phyloP scores from a whole-genome alignment of 2,888 invertebrate genomes.

The Torymus tubicola region DNA sequence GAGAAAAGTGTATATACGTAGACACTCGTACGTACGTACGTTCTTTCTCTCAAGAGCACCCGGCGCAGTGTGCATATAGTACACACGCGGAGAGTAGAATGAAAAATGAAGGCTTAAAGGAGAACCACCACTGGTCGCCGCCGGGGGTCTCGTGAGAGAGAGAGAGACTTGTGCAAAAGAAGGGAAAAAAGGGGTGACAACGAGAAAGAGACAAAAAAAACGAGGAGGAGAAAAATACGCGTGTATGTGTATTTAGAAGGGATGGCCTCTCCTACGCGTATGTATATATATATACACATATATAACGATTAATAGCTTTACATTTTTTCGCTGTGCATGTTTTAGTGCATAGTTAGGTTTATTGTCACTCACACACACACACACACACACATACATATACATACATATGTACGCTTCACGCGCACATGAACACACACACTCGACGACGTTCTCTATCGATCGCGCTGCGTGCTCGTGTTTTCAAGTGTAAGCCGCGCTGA shows the following conservation, averaged over 20 bases:
- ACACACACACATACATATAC: no score
- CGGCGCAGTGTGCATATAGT: not conserved
- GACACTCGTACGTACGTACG: not conserved
- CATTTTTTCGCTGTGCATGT: slow-evolving; percentile 68
- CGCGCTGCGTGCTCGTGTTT: slow-evolving; percentile 5
- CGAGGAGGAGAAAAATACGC: not conserved
- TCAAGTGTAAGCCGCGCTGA: slow-evolving; percentile 27
- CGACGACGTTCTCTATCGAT: slow-evolving; percentile 28
- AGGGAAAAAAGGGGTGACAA: not conserved
- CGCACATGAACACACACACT: no score
- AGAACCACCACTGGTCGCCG: not conserved
- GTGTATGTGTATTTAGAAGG: not conserved
- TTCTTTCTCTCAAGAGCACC: not conserved
- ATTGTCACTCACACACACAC: slow-evolving; percentile 11
- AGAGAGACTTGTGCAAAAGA: slow-evolving; percentile 22
- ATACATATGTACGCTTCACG: no score
- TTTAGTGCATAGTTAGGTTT: slow-evolving; percentile 74
- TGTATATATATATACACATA: not conserved
- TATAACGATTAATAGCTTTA: slow-evolving; percentile 35
- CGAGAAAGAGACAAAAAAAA: slow-evolving; percentile 10
- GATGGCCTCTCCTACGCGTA: not conserved
- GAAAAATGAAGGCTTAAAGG: slow-evolving; percentile 18
- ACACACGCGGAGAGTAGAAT: slow-evolving; percentile 7
- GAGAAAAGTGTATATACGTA: no score
- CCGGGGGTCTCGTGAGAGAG: slow-evolving; percentile 7